Conservation (phyloP, 2,888 invertebrate species). For the Dexiosoma caninum region DNA sequence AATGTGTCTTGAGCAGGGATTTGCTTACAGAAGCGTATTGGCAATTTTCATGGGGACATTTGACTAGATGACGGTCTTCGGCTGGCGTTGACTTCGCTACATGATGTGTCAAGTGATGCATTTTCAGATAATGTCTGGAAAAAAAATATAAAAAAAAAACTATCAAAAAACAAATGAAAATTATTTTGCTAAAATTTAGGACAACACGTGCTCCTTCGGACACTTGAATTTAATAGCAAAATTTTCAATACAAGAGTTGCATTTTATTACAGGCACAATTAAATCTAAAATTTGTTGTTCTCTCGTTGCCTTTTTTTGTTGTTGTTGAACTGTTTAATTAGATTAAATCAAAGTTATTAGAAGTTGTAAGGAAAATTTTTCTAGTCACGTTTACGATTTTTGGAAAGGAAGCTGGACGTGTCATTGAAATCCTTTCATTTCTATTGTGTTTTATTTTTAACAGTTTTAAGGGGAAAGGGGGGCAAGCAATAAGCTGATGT, state of each 20-base stretch:
- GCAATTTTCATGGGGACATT: constrained; percentile 80
- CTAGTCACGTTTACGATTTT: constrained; percentile 70
- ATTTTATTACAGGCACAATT: constrained; percentile 63
- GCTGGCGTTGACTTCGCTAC: constrained; percentile 46
- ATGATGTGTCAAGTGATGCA: constrained; percentile 80
- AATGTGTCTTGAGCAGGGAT: constrained; percentile 80
- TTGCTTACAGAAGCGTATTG: constrained; percentile 80
- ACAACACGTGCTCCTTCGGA: constrained; percentile 30
- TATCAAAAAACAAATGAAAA: not conserved
- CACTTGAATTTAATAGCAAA: not conserved
- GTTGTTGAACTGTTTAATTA: constrained; percentile 71
- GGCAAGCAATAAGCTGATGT: not conserved
- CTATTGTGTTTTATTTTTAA: not conserved
- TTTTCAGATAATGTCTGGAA: constrained; percentile 58
- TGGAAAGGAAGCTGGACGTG: constrained; percentile 39
- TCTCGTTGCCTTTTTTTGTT: not conserved
- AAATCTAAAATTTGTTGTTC: constrained; percentile 37
- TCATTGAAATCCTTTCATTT: constrained; percentile 21
- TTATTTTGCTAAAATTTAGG: constrained; percentile 11
- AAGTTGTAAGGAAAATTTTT: constrained; percentile 68
- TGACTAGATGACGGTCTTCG: constrained; percentile 73
- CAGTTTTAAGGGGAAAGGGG: not conserved
- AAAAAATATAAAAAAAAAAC: not conserved
- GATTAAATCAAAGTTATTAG: constrained; percentile 73
- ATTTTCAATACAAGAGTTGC: constrained; percentile 45